Evolutionary conservation across 2,113 vertebrate genomes (phyloP).

Genomic region (Rhineura floridana): DNA sequence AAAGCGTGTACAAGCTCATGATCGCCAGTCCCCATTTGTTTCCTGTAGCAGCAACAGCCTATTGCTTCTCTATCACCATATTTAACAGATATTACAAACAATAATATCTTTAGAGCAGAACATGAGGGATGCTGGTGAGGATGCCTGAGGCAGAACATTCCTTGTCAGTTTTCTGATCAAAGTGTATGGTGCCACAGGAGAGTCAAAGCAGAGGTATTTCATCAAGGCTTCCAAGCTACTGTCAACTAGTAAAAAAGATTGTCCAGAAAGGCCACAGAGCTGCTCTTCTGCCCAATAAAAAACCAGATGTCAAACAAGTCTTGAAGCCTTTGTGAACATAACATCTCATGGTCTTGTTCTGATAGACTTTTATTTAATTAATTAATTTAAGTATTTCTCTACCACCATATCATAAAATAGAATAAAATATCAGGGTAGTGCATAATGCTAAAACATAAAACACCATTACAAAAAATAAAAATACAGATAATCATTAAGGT

Average conservation of each 20-base stretch:
- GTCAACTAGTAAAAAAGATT: neutral
- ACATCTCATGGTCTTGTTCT: neutral
- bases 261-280: neutral
- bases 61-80: neutral
- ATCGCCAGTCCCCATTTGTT: neutral
- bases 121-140: neutral
- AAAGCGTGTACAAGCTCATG: neutral
- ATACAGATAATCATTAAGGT: too few relatives aligned
- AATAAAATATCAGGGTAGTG: too few relatives aligned
- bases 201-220: slow-evolving; percentile 24
- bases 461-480: too few relatives aligned
- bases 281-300: neutral
- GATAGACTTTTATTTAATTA: neutral
- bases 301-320: neutral
- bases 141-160: slow-evolving; percentile 7
- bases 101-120: neutral
- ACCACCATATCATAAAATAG: too few relatives aligned
- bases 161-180: neutral
- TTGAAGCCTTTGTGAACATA: neutral
- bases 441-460: too few relatives aligned
- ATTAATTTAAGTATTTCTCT: too few relatives aligned
- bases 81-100: slow-evolving; percentile 11
- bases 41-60: neutral
- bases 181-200: neutral
- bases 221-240: neutral